Evolutionary conservation across 2,797 vertebrate species (phyloP), one percentile per base, ranked within the genome.

Genomic region (Pipistrellus pipistrellus): DNA sequence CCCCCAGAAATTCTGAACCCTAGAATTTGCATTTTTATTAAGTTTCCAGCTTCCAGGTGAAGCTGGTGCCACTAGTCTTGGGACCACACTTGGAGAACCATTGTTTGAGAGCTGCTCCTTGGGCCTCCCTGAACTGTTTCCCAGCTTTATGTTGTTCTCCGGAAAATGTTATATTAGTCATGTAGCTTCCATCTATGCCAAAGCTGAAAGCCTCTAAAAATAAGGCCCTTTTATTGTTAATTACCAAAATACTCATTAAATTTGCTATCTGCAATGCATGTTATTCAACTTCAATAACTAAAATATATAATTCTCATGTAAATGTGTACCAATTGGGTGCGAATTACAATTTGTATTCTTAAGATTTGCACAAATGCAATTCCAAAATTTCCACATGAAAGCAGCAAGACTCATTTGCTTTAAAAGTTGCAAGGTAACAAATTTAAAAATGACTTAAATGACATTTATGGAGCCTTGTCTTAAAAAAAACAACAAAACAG

Each of bases 341-440:
- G 32, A 93, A 80, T 88, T 85, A 76, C 3, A 57, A 78, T 55
- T 53, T 64, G 27, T 75, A 51, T 89, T 95, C 64, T 90, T 85
- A 88, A 69, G 15, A 69, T 87, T 95, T 77, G 89, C 51, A 78
- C 62, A 93, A 87, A 85, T 4, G 8, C 14, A 66, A 44, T 75
- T 94, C 90, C 27, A 85, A 92, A 94, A 89, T 88, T 38, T 68
- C 64, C 4, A 57, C 23, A 30, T 23, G 51, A 91, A 95, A 91
- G 46, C 38, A 53, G 68, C 21, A 55, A 82, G 57, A 87, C 32
- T 94, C 68, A 82, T 64, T 35, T 57, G 82, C 51, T 55, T 71
- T 94, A 85, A 69, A 89, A 92, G 78, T 59, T 55, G 3, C 5
- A 68, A 64, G 69, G 53, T 13, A 73, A 75, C 4, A 48, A 82